Evolutionary conservation across 1,140 invertebrate species (phyloP), one percentile per base, ranked within the genome.

Genomic region (Chelonus insularis): DNA sequence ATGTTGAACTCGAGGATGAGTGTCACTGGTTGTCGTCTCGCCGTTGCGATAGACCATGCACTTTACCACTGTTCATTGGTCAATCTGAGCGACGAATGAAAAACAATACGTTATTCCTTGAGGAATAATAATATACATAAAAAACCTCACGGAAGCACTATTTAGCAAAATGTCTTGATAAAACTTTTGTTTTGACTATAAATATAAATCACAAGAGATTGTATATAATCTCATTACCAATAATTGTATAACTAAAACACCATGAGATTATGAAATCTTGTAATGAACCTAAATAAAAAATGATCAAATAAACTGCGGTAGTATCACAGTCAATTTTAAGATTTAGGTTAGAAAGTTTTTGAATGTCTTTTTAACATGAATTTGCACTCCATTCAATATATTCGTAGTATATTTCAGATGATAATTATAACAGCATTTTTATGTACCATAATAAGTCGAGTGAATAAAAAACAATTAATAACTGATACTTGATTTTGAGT

Each of bases 1-100:
- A 36, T 25, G 36, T 39, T 50, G 50, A 59, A 64, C 57, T 34
- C 58, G 41, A 60, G 58, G 52, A 60, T 60, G 58, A 59, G 57
- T 61, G 55, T 66, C 64, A 66, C 64, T 66, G 64, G 62, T 21
- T 14, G 59, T 25, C 57, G 63, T 57, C 54, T 58, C 55, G 56
- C 23, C 43, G 60, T 62, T 47, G 47, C 61, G 54, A 67, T 59
- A 58, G 20, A 59, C 37, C 52, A 50, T 57, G 56, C 57, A 63
- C 61, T 64, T 55, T 58, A 57, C 57, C 58, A 63, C 47, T 61
- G 65, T 60, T 64, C 65, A 67, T 67, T 63, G 62, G 52, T 67
- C 58, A 64, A 64, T 60, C 51, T 56, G 51, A 25, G 47, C 52
- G 47, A 54, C 45, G 51, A 50, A 63, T 52, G 57, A 37, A 60